These are phyloP conservation scores for Acanthochromis polyacanthus DNA, from an alignment of 2,113 vertebrate genomes.

Conservation along the genomic window DNA sequence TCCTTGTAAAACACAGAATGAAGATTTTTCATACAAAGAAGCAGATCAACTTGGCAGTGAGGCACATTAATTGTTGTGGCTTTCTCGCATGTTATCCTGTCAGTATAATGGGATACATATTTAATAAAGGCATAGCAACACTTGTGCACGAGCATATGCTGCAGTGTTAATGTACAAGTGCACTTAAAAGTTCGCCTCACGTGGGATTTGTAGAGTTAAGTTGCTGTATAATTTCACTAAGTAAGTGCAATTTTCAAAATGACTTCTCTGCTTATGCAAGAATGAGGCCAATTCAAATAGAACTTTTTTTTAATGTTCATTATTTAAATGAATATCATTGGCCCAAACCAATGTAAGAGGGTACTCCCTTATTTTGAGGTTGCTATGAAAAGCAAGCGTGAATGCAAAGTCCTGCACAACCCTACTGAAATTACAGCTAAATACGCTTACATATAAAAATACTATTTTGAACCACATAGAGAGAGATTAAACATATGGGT, in stretches of 20 bases:
- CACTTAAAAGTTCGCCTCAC: constrained; percentile 39
- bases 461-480: not conserved
- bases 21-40: not conserved
- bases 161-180: constrained; percentile 24
- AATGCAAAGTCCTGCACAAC: not conserved
- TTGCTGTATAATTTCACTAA: constrained; percentile 32
- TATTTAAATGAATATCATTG: constrained; percentile 48
- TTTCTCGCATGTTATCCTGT: constrained; percentile 11
- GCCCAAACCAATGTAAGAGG: constrained; percentile 10
- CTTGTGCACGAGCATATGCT: not conserved
- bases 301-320: constrained; percentile 21
- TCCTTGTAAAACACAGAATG: not conserved
- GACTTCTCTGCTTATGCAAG: constrained; percentile 34
- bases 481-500: constrained; percentile 9
- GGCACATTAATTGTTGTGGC: not conserved
- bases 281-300: constrained; percentile 36
- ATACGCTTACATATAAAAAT: constrained; percentile 1
- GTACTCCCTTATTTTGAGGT: constrained; percentile 5
- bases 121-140: not conserved
- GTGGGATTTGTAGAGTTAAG: constrained; percentile 26
- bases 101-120: constrained; percentile 1
- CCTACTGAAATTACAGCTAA: not conserved
- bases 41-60: not conserved
- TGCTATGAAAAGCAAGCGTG: not conserved
- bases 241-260: constrained; percentile 48